phyloP scores from a whole-genome alignment of 1,140 invertebrate species.

The Lepidotrigona ventralis region DNA sequence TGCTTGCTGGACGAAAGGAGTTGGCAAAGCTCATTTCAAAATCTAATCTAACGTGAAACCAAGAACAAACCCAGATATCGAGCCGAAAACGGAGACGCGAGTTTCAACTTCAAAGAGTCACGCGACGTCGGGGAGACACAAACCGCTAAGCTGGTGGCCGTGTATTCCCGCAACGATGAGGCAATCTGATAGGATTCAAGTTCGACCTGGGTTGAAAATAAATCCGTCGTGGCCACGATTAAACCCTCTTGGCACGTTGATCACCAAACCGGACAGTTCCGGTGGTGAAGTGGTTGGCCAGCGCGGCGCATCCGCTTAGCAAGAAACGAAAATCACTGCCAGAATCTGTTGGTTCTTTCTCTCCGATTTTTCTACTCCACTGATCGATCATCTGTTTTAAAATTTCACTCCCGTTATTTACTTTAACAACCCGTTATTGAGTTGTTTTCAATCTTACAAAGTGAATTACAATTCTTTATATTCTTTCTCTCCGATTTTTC shows the following conservation, averaged over 20 bases:
- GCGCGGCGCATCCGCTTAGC: not conserved
- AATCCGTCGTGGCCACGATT: slow-evolving; percentile 42
- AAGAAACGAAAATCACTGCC: slow-evolving; percentile 39
- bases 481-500: not conserved
- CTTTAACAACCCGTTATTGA: no score
- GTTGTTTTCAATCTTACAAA: no score
- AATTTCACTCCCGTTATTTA: not conserved
- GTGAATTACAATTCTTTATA: no score
- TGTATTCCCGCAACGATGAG: slow-evolving; percentile 30
- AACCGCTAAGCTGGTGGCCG: slow-evolving; percentile 19
- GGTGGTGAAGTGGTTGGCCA: slow-evolving; percentile 2
- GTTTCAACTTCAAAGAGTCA: slow-evolving; percentile 32
- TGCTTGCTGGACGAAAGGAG: not conserved
- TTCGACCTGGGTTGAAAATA: slow-evolving; percentile 30
- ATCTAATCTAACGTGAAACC: slow-evolving; percentile 41
- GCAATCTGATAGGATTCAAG: slow-evolving; percentile 48
- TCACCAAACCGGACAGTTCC: slow-evolving; percentile 39
- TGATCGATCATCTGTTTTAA: not conserved
- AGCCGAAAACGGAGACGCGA: not conserved
- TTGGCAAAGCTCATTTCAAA: not conserved
- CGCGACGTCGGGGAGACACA: slow-evolving; percentile 21
- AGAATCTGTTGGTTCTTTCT: not conserved
- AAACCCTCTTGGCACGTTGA: slow-evolving; percentile 47
- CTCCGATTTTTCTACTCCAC: not conserved
- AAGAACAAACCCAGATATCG: slow-evolving; percentile 27